Evolutionary conservation across 2,888 invertebrate species (phyloP).

Genomic region (Tubiluchus corallicola): DNA sequence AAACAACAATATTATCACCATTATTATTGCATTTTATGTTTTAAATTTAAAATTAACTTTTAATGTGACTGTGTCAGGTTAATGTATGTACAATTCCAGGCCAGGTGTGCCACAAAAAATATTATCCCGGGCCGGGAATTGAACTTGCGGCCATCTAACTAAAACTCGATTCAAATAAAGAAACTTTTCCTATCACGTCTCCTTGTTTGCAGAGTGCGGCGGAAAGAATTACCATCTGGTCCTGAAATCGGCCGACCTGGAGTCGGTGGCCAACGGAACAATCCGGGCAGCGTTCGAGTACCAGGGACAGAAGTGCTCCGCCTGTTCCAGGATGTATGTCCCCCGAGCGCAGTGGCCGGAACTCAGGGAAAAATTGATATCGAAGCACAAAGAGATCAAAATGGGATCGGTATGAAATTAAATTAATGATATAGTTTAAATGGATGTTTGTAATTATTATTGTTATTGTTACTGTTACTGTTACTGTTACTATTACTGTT

Average conservation of each 20-base stretch:
- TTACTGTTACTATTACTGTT: conserved; percentile 2
- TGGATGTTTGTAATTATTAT: conserved; percentile 2
- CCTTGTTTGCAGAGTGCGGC: conserved; percentile 64
- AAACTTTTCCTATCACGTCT: neutral
- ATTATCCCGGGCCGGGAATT: no score
- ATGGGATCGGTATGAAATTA: conserved; percentile 45
- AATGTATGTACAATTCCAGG: no score
- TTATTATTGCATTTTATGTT: neutral
- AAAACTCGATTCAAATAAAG: no score
- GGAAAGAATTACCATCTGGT: conserved; percentile 98
- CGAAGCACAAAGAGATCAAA: conserved; percentile 50
- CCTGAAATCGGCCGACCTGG: conserved; percentile 69
- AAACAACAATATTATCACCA: neutral
- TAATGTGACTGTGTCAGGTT: no score
- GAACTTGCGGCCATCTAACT: no score
- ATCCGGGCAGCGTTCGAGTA: conserved; percentile 87
- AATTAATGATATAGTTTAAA: neutral
- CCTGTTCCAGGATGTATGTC: conserved; percentile 89
- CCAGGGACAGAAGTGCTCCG: conserved; percentile 90
- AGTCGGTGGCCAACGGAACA: conserved; percentile 59
- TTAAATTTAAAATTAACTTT: neutral
- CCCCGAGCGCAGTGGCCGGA: conserved; percentile 67
- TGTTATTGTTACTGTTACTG: neutral
- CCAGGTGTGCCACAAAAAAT: no score
- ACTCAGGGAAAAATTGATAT: conserved; percentile 43